A percentile compares a stretch with the other conserved stretches of the same genome.
Conservation (phyloP, 2,797 vertebrate species). For the Zenarchopterus dispar region DNA sequence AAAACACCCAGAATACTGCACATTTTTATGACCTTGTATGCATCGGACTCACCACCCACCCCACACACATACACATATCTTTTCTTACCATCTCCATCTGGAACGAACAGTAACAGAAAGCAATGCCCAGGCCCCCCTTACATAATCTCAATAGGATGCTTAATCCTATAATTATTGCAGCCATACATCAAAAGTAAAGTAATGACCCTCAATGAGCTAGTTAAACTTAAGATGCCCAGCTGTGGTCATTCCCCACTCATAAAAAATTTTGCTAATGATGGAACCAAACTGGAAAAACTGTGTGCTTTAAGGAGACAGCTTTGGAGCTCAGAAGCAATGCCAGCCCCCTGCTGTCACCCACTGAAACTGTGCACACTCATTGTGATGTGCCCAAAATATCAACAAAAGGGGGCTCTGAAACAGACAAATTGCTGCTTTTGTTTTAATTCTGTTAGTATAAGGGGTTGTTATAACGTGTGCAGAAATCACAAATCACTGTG, state of each 20-base stretch:
- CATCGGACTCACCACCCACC: not conserved
- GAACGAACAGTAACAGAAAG: not conserved
- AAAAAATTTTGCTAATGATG: not conserved
- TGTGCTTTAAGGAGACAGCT: conserved; percentile 22
- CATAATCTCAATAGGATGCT: not conserved
- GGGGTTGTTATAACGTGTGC: conserved; percentile 19
- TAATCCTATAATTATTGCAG: not conserved
- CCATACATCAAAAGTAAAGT: not conserved
- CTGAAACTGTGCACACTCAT: conserved; percentile 20
- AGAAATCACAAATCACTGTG: conserved; percentile 5
- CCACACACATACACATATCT: not conserved
- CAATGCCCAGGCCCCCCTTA: not conserved
- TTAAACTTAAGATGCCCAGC: too few relatives aligned
- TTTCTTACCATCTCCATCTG: not conserved
- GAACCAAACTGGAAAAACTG: conserved; percentile 30
- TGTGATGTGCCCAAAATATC: conserved; percentile 28
- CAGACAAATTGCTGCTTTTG: conserved; percentile 38
- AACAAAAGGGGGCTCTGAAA: conserved; percentile 3
- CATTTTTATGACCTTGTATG: conserved; percentile 4
- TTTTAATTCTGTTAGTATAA: conserved; percentile 15
- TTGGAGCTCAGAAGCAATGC: conserved; percentile 38
- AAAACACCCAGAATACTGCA: not conserved
- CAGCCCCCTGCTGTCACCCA: conserved; percentile 24
- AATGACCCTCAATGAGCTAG: too few relatives aligned
- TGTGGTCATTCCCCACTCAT: not conserved